Evolutionary conservation across 1,140 invertebrate species (phyloP), one percentile per base, ranked within the genome.

Genomic region (Goniozus legneri): DNA sequence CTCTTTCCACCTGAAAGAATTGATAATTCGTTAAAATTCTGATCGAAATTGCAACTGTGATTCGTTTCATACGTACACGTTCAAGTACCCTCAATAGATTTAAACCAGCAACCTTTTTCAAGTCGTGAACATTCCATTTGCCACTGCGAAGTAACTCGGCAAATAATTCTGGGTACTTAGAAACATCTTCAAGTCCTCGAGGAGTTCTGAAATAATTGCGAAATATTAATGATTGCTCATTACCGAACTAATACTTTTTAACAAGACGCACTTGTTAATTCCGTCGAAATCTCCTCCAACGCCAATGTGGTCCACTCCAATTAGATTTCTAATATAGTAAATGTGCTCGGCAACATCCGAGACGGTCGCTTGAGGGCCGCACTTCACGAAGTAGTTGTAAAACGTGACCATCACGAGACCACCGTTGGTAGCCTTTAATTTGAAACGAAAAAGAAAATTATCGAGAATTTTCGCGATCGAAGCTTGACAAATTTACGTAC

Each of bases 381-480:
- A 92, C 66, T 86, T 91, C 51, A 94, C 84, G 73, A 91, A 93
- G 63, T 84, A 82, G 44, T 85, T 87, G 77, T 87, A 92, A 77
- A 93, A 93, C 54, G 88, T 91, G 37, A 94, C 87, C 91, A 93
- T 94, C 10, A 93, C 88, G 30, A 94, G 78, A 22, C 91, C 90
- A 37, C 85, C 81, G 65, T 92, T 93, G 56, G 79, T 80, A 77
- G 84, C 84, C 88, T 92, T 71, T 13, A 64, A 72, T 51, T 80
- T 13, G 8, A 33, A 32, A 30, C 36, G 35, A 36, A n/a, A n/a
- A n/a, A n/a, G n/a, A n/a, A n/a, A n/a, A n/a, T n/a, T n/a, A n/a
- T n/a, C n/a, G n/a, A n/a, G n/a, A n/a, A n/a, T n/a, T n/a, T n/a
- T n/a, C n/a, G n/a, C n/a, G n/a, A n/a, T n/a, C 36, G 15, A 19